phyloP scores from a whole-genome alignment of 2,888 invertebrate genomes.

The Sarcophaga variegata region DNA sequence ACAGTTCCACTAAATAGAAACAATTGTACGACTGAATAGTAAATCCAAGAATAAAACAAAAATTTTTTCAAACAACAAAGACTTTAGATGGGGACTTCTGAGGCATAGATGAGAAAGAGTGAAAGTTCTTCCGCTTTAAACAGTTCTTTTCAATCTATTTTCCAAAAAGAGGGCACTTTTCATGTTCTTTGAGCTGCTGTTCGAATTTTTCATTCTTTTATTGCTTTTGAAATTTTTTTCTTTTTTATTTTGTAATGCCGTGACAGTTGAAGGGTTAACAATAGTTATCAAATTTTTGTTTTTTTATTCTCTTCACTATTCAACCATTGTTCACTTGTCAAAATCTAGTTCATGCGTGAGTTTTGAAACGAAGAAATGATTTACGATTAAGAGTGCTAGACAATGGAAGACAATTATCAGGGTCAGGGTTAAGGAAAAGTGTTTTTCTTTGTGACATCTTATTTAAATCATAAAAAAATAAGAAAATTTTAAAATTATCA shows the following conservation, averaged over 20 bases:
- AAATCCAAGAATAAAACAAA: not conserved
- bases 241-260: constrained; percentile 28
- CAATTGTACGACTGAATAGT: constrained; percentile 52
- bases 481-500: constrained; percentile 39
- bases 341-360: constrained; percentile 60
- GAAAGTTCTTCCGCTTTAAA: constrained; percentile 67
- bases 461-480: not conserved
- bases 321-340: constrained; percentile 63
- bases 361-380: not conserved
- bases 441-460: constrained; percentile 54
- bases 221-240: constrained; percentile 33
- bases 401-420: constrained; percentile 40
- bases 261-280: constrained; percentile 69
- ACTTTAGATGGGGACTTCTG: constrained; percentile 39
- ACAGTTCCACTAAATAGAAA: constrained; percentile 41
- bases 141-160: not conserved
- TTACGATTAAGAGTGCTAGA: not conserved
- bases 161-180: constrained; percentile 51
- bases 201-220: constrained; percentile 13
- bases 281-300: constrained; percentile 31
- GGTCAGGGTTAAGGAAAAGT: constrained; percentile 68
- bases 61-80: constrained; percentile 35
- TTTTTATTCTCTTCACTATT: constrained; percentile 8
- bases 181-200: constrained; percentile 59
- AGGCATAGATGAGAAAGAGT: constrained; percentile 41